Percentiles rank a stretch among this genome's conserved stretches.
phyloP scores from a whole-genome alignment of 2,797 vertebrate genomes.

The Simalia tracyae region DNA sequence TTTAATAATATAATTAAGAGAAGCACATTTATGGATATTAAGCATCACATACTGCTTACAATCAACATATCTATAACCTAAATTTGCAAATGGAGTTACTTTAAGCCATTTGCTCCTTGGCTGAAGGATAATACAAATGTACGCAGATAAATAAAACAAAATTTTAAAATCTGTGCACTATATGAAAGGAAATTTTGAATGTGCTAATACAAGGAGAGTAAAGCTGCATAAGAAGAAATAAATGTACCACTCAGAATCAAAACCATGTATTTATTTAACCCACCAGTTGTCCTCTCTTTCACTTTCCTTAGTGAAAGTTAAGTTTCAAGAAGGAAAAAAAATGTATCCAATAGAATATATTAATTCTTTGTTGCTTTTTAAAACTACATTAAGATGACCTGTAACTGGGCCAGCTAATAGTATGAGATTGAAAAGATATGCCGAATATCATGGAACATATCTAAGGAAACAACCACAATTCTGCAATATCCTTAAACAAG shows the following conservation, averaged over 20 bases:
- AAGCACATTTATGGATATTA: neutral
- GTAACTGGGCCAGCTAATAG: neutral
- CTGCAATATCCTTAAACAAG: neutral
- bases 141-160: neutral
- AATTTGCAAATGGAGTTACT: neutral
- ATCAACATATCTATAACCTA: neutral
- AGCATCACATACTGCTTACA: neutral
- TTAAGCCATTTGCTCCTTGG: neutral
- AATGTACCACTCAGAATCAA: conserved; percentile 24
- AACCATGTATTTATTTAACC: neutral
- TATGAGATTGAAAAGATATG: neutral
- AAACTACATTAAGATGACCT: conserved; percentile 20
- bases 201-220: neutral
- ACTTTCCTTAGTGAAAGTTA: conserved; percentile 21
- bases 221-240: neutral
- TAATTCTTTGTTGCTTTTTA: neutral
- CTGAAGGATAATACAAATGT: neutral
- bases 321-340: neutral
- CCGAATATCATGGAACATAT: neutral
- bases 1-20: neutral
- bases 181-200: neutral
- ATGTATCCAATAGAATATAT: neutral
- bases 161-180: neutral
- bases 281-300: conserved; percentile 17
- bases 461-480: neutral